These are phyloP conservation scores for Heliconius aoede DNA, from an alignment of 2,888 invertebrate species.

Conservation along the genomic window DNA sequence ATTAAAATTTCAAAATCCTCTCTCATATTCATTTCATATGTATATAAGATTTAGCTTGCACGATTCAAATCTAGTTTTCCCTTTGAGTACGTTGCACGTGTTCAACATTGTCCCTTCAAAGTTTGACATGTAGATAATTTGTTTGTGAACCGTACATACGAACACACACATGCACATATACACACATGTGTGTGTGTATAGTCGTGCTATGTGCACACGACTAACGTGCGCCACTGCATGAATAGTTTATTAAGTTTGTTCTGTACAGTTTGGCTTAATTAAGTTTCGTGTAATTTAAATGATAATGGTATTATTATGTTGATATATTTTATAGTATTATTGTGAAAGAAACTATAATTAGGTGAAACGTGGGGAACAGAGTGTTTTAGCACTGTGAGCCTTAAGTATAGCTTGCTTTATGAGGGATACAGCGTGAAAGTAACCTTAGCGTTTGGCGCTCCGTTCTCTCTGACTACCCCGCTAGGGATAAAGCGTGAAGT, in stretches of 20 bases:
- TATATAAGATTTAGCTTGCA: neutral
- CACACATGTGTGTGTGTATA: neutral
- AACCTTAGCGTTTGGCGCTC: too few species aligned
- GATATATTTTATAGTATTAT: neutral
- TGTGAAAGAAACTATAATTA: too few species aligned
- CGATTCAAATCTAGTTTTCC: neutral
- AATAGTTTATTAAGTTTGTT: slow-evolving; percentile 25
- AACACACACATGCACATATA: neutral
- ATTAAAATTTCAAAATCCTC: too few species aligned
- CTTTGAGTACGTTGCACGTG: slow-evolving; percentile 17
- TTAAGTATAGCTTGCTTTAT: too few species aligned
- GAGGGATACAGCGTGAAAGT: too few species aligned
- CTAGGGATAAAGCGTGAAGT: too few species aligned
- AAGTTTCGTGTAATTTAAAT: slow-evolving; percentile 8
- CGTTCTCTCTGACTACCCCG: too few species aligned
- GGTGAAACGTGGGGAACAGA: too few species aligned
- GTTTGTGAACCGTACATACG: slow-evolving; percentile 13
- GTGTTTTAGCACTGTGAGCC: too few species aligned
- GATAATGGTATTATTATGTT: neutral
- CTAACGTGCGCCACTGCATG: slow-evolving; percentile 19
- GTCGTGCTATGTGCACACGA: slow-evolving; percentile 2
- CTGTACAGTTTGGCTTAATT: slow-evolving; percentile 23
- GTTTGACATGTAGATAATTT: slow-evolving; percentile 22
- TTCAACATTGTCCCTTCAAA: slow-evolving; percentile 24
- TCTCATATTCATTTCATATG: neutral